phyloP scores from a whole-genome alignment of 2,888 invertebrate species.

The Drosophila kokeensis region DNA sequence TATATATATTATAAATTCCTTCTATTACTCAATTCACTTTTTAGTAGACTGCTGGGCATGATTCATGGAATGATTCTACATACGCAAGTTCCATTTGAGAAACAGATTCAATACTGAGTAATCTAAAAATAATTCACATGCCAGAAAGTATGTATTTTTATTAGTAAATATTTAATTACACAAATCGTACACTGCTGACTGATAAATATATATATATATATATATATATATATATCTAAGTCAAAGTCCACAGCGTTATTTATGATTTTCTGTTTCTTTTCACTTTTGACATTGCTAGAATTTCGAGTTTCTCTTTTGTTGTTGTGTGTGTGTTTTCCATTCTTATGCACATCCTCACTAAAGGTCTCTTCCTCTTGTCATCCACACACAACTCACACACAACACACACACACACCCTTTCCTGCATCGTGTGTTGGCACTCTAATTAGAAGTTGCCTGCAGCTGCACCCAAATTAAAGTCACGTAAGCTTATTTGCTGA shows the following conservation, averaged over 20 bases:
- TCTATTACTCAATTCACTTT: neutral
- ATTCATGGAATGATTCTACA: conserved; percentile 33
- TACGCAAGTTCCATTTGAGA: conserved; percentile 13
- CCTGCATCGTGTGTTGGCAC: conserved; percentile 52
- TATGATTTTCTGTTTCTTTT: neutral
- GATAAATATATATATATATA: conserved; percentile 5
- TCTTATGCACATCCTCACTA: conserved; percentile 24
- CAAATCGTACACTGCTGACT: neutral
- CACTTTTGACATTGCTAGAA: neutral
- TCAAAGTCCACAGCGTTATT: neutral
- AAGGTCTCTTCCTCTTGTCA: conserved; percentile 14
- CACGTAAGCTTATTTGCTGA: conserved; percentile 75
- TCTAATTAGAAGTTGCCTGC: conserved; percentile 70
- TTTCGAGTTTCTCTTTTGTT: conserved; percentile 7
- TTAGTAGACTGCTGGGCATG: conserved; percentile 18
- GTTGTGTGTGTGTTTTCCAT: conserved; percentile 6
- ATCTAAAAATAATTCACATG: conserved; percentile 6
- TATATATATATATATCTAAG: neutral
- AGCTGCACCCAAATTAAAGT: conserved; percentile 73
- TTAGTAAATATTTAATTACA: neutral
- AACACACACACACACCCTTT: conserved; percentile 32
- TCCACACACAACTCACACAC: conserved; percentile 39
- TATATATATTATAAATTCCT: neutral
- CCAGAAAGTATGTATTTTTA: neutral
- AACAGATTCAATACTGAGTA: conserved; percentile 31